phyloP scores from a whole-genome alignment of 2,888 invertebrate genomes.

The Camptogramma bilineatum region DNA sequence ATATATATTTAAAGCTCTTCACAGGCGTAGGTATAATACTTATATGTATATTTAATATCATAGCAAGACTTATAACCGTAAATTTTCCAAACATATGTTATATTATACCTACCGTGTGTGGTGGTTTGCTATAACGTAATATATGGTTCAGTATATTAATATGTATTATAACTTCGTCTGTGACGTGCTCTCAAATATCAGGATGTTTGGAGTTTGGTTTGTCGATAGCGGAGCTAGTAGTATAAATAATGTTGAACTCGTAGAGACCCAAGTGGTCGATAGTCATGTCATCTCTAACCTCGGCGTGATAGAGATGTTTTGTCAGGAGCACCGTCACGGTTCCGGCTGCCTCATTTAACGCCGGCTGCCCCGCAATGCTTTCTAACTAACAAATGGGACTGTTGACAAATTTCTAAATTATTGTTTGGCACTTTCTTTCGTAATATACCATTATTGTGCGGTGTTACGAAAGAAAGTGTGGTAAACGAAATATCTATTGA shows the following conservation, averaged over 20 bases:
- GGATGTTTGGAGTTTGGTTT: too few species aligned
- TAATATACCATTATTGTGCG: constrained; percentile 31
- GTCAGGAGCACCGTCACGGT: constrained; percentile 40
- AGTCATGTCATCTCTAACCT: constrained; percentile 16
- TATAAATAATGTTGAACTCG: not conserved
- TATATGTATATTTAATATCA: too few species aligned
- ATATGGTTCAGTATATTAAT: too few species aligned
- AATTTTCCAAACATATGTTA: too few species aligned
- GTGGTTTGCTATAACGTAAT: too few species aligned
- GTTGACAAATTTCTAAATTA: constrained; percentile 48
- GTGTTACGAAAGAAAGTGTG: constrained; percentile 2
- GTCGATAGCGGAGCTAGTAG: too few species aligned
- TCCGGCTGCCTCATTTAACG: constrained; percentile 54
- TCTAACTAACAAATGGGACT: constrained; percentile 52
- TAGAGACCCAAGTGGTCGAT: not conserved
- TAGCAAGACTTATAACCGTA: too few species aligned
- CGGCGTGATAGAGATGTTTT: constrained; percentile 14
- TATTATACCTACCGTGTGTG: too few species aligned
- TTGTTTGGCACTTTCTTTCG: constrained; percentile 44
- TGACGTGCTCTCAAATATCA: too few species aligned
- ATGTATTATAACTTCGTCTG: too few species aligned
- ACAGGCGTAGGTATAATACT: too few species aligned
- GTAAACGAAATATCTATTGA: not conserved
- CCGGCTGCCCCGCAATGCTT: constrained; percentile 58
- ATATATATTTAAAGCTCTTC: too few species aligned